Evolutionary conservation across 2,113 vertebrate genomes (phyloP), one percentile per base, ranked within the genome.

Genomic region (Nothoprocta perdicaria): DNA sequence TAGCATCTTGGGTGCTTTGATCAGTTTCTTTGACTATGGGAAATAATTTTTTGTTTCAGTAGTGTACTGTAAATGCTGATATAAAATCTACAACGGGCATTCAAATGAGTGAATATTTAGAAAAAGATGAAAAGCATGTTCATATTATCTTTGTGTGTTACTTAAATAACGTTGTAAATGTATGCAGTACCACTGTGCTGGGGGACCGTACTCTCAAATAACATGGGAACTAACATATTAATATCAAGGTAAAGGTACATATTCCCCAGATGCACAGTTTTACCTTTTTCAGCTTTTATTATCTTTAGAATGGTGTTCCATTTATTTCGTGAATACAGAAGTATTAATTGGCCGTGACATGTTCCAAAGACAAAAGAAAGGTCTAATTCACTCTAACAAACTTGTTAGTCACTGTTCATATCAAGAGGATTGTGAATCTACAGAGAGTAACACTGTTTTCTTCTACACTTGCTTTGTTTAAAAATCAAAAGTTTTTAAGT

Each of bases 371-470:
- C 98, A 98, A 99, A 99, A 99, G 99, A 98, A 98, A 97, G 94
- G 95, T 98, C 97, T 99, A 99, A 99, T 99, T 98, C 97, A 98
- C 96, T 98, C 98, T 98, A 99, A 98, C 98, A 99, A 99, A 99
- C 98, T 98, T 98, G 98, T 98, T 98, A 98, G 98, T 98, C 98
- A 95, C 97, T 98, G 95, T 97, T 98, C 98, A 97, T 97, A 96
- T 96, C 97, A 96, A 97, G 97, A 98, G 97, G 93, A 97, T 97
- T 97, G 94, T 94, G 97, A 94, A 94, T 97, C 97, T 98, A 97
- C 89, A 95, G 97, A 98, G 96, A 97, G 92, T 96, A 97, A 96
- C 91, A 95, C 63, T 97, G 91, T 97, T 97, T 97, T 97, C 96
- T 96, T 96, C 88, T 97, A 73, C 29, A 72, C n/a, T 95, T 96